These are phyloP conservation scores for Heliconius hermathena DNA, from an alignment of 1,140 invertebrate species.

Conservation along the genomic window DNA sequence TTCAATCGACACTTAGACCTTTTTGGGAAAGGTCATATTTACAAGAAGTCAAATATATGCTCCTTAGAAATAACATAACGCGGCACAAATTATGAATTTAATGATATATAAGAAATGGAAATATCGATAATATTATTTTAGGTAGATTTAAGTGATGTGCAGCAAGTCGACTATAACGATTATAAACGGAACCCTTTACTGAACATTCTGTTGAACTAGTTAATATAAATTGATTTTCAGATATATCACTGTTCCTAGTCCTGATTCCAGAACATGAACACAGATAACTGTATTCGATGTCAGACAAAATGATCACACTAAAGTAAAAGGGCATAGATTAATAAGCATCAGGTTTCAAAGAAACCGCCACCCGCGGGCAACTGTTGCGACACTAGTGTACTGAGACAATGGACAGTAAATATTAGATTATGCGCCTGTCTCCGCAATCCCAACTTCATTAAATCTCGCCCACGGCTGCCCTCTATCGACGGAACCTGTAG, in stretches of 20 bases:
- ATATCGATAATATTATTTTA: not conserved
- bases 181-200: not conserved
- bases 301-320: constrained; percentile 35
- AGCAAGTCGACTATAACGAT: not conserved
- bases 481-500: constrained; percentile 46
- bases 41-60: not conserved
- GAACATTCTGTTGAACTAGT: not conserved
- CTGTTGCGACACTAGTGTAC: constrained; percentile 50
- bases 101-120: not conserved
- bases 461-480: constrained; percentile 57
- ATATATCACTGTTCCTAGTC: not conserved
- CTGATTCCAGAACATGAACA: not conserved
- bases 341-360: constrained; percentile 53
- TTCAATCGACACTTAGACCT: constrained; percentile 24
- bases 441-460: constrained; percentile 56
- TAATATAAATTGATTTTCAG: not conserved
- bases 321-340: constrained; percentile 46
- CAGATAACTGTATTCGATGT: constrained; percentile 20
- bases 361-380: constrained; percentile 46
- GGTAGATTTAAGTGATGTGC: not conserved
- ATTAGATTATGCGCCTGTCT: constrained; percentile 57
- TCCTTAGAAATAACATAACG: not conserved
- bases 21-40: constrained; percentile 10
- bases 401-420: constrained; percentile 65
- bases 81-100: not conserved